Percentiles rank a stretch among this genome's conserved stretches.
Evolutionary conservation across 2,113 vertebrate species (phyloP).

Genomic region (Conger conger): DNA sequence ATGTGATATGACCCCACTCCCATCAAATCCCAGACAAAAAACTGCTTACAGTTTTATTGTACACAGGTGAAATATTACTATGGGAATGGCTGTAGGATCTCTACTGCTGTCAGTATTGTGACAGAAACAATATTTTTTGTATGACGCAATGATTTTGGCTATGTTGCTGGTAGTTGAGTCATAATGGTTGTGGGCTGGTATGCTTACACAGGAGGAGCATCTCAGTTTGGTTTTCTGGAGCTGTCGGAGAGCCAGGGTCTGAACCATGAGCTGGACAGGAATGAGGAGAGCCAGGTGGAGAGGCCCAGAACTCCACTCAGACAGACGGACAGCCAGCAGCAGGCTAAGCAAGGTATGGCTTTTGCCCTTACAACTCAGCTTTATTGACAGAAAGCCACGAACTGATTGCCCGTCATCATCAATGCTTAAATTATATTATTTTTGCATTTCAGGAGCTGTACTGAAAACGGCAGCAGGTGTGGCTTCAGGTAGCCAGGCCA

Average conservation of each 20-base stretch:
- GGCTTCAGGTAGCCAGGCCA: constrained; percentile 40
- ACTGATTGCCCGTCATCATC: neutral
- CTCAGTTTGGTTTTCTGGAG: constrained; percentile 82
- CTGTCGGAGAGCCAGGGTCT: constrained; percentile 88
- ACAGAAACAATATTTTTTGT: too few relatives aligned
- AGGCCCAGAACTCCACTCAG: neutral
- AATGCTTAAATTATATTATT: neutral
- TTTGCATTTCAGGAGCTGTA: constrained; percentile 40
- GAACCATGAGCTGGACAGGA: constrained; percentile 51
- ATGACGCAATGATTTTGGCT: neutral
- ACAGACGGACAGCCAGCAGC: constrained; percentile 39
- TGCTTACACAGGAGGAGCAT: constrained; percentile 63
- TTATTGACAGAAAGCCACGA: neutral
- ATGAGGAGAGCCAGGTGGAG: constrained; percentile 34
- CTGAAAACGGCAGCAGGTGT: constrained; percentile 37
- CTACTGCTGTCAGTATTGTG: neutral
- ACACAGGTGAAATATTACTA: too few relatives aligned
- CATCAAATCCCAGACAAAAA: too few relatives aligned
- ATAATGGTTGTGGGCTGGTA: neutral
- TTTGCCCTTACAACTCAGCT: neutral
- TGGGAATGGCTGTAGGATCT: too few relatives aligned
- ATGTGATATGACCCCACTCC: too few relatives aligned
- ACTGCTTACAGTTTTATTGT: too few relatives aligned
- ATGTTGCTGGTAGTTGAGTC: neutral
- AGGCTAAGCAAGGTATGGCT: constrained; percentile 34